A percentile compares a stretch with the other conserved stretches of the same genome.
Evolutionary conservation across 1,140 invertebrate genomes (phyloP).

Genomic region (Drosophila tropicalis): DNA sequence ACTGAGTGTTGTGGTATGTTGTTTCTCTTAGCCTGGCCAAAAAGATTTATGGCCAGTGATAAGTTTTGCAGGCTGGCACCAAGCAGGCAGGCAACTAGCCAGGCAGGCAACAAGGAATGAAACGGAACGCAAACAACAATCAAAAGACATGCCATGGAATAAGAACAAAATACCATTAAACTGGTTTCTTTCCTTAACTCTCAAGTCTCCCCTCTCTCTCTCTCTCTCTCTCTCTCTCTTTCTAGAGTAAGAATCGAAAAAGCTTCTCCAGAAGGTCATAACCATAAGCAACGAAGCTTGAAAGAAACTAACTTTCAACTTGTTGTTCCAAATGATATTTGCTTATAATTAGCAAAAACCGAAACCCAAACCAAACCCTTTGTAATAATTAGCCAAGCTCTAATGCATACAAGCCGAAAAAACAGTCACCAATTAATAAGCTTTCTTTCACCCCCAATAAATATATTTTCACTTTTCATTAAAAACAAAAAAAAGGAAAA

Average conservation of each 20-base stretch:
- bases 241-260: slow-evolving; percentile 9
- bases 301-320: slow-evolving; percentile 1
- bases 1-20: slow-evolving; percentile 39
- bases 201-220: not conserved
- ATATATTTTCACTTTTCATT: slow-evolving; percentile 57
- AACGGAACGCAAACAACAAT: slow-evolving; percentile 31
- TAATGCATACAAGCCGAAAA: slow-evolving; percentile 1
- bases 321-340: slow-evolving; percentile 6
- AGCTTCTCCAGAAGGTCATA: slow-evolving; percentile 61
- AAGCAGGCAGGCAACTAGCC: slow-evolving; percentile 64
- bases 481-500: slow-evolving; percentile 17
- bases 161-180: slow-evolving; percentile 72
- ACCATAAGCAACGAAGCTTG: slow-evolving; percentile 35
- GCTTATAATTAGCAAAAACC: slow-evolving; percentile 13
- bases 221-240: too few relatives aligned
- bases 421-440: slow-evolving; percentile 45
- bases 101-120: slow-evolving; percentile 54
- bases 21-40: slow-evolving; percentile 42
- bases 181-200: slow-evolving; percentile 38
- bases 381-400: slow-evolving; percentile 52
- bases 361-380: slow-evolving; percentile 25
- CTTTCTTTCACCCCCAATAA: slow-evolving; percentile 5
- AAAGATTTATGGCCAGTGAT: slow-evolving; percentile 77
- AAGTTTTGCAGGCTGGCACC: slow-evolving; percentile 75
- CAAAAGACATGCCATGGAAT: slow-evolving; percentile 53